These are phyloP conservation scores for Hyppa rectilinea DNA, from an alignment of 2,888 invertebrate genomes.

Conservation along the genomic window DNA sequence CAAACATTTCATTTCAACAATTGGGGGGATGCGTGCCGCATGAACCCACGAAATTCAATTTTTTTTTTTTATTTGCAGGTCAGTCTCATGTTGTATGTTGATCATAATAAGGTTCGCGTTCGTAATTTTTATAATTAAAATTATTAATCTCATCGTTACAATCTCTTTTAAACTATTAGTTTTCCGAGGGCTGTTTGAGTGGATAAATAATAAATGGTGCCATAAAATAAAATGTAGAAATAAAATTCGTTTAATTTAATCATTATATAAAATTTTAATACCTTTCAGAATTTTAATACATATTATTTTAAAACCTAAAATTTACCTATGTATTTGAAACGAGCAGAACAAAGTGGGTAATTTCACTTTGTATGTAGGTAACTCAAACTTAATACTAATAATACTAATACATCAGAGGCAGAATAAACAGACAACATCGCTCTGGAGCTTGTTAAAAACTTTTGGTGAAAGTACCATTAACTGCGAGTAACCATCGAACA, in stretches of 20 bases:
- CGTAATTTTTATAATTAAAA: too few relatives aligned
- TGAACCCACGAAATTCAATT: too few relatives aligned
- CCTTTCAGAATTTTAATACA: neutral
- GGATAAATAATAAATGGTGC: too few relatives aligned
- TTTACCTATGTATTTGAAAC: constrained; percentile 9
- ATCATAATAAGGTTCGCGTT: too few relatives aligned
- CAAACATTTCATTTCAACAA: too few relatives aligned
- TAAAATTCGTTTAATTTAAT: neutral
- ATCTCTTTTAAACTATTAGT: neutral
- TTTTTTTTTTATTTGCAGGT: too few relatives aligned
- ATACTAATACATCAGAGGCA: constrained; percentile 52
- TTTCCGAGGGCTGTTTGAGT: too few relatives aligned
- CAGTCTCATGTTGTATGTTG: too few relatives aligned
- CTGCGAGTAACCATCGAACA: constrained; percentile 61
- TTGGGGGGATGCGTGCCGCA: too few relatives aligned
- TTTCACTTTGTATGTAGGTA: constrained; percentile 45
- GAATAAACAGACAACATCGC: constrained; percentile 54
- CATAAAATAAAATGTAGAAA: too few relatives aligned
- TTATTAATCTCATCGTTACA: too few relatives aligned
- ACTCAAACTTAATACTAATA: constrained; percentile 50
- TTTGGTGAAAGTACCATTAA: constrained; percentile 66
- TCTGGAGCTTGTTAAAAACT: constrained; percentile 66
- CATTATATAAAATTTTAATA: neutral
- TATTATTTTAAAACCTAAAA: too few relatives aligned
- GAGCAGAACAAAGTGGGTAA: constrained; percentile 35